Conservation (phyloP, 2,113 vertebrate genomes). For the Antechinus stuartii region DNA sequence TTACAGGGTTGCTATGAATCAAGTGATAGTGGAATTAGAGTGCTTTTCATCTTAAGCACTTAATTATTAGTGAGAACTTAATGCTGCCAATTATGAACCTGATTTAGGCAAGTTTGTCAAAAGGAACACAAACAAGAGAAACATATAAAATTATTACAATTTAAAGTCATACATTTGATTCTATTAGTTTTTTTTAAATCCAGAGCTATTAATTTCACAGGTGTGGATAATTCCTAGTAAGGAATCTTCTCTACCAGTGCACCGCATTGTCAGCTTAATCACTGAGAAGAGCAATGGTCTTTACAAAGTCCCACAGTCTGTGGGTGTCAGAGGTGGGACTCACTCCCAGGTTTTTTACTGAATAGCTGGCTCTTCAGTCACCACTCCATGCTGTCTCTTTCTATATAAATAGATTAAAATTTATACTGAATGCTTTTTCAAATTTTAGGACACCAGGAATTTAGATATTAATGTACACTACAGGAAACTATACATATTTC, state of each 20-base stretch:
- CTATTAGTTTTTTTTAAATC: not conserved
- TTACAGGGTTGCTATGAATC: not conserved
- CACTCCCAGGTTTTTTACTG: not conserved
- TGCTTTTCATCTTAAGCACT: not conserved
- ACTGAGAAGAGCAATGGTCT: not conserved
- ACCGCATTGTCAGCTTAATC: not conserved
- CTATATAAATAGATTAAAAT: not conserved
- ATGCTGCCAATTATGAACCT: not conserved
- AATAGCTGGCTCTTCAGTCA: not conserved
- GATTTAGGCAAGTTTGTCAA: not conserved
- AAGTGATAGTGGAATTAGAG: not conserved
- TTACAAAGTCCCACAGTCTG: not conserved
- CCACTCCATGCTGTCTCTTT: not conserved
- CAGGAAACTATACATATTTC: not conserved
- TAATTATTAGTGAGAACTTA: not conserved
- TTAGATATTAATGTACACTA: not conserved
- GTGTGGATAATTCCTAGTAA: not conserved
- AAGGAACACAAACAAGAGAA: not conserved
- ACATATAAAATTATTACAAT: conserved; percentile 4
- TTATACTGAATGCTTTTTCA: not conserved
- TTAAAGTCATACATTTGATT: not conserved
- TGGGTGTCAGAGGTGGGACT: not conserved
- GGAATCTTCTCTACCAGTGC: not conserved
- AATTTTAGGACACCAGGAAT: not conserved
- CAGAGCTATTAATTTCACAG: not conserved